Evolutionary conservation across 2,797 vertebrate genomes (phyloP), one percentile per base, ranked within the genome.

Genomic region (Selene dorsalis): DNA sequence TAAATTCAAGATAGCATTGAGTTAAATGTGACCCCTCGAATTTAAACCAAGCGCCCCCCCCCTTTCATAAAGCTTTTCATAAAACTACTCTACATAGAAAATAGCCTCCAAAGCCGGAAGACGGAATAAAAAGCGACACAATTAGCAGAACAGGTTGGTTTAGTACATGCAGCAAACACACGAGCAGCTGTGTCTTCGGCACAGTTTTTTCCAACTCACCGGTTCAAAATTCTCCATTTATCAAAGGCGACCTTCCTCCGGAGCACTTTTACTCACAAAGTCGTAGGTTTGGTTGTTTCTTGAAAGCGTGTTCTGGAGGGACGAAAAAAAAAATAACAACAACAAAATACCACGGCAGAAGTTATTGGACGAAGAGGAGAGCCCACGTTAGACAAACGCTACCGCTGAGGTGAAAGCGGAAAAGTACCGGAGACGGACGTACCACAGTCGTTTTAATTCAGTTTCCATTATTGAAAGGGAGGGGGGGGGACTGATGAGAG

Each of bases 141-240:
- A 38, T 79, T 65, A 68, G 7, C 9, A 41, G 39, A 72, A 77
- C 73, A 76, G 58, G 64, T 62, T 73, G 55, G 55, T 10, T n/a
- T 57, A 83, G 20, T 56, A 28, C 30, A 75, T 0, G 43, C 39
- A 72, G 59, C 24, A 28, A 48, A 48, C 1, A 12, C 32, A 13
- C 30, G 2, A 59, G 20, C 50, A 61, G 62, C 57, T 58, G 35
- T 4, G 39, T 48, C 57, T 24, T 3, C 35, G 1, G 22, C 7
- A 6, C 0, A 5, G 20, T 22, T 17, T 22, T 17, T 52, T 26
- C 6, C 4, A 84, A 93, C 93, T 94, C 87, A 92, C 93, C 92
- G 82, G 72, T 63, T 77, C 58, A 41, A 83, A 90, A 91, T 75
- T 62, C 73, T 90, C 89, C 90, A 92, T 93, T 88, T 87, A 83